Evolutionary conservation across 2,888 invertebrate species (phyloP), one percentile per base, ranked within the genome.

Genomic region (Lobophora halterata): DNA sequence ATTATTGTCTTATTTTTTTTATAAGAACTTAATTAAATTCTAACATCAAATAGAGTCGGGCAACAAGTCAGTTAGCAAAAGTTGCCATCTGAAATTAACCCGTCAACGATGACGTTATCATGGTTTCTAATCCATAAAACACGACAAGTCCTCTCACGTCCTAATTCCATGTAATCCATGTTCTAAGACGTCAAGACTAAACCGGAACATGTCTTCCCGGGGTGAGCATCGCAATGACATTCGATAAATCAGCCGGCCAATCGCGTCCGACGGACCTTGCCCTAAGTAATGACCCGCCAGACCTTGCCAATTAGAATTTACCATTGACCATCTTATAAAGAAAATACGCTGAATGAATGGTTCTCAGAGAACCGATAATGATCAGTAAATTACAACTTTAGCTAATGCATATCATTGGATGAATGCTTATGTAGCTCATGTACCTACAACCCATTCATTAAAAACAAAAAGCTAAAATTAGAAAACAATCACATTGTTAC

Each of bases 211-310:
- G 56, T 53, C 58, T 54, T 61, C 46, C 51, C 41, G 47, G 14
- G 20, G 14, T 28, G 26, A 36, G 31, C 34, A 49, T 55, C 54
- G 49, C 46, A 49, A 45, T 56, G 73, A 71, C 75, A 63, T 52
- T 61, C 70, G 62, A 77, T 76, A 77, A 77, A 79, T 79, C 77
- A 75, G 58, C 35, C 61, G 47, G 54, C 57, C 47, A 58, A 49
- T 55, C 58, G 61, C 42, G 40, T 55, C 49, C 38, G 49, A 58
- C 58, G 46, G 52, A 47, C 61, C 52, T 43, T 26, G 49, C 46
- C 46, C 16, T 46, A 49, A 52, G 43, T 49, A 49, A 46, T 39
- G 43, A 43, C 40, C 40, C 18, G 13, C 19, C 17, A 32, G 24
- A 27, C 17, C 37, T 21, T 18, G 14, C 20, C 27, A 35, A 41